Evolutionary conservation across 2,113 vertebrate species (phyloP).

Genomic region (Callaeas wilsoni): DNA sequence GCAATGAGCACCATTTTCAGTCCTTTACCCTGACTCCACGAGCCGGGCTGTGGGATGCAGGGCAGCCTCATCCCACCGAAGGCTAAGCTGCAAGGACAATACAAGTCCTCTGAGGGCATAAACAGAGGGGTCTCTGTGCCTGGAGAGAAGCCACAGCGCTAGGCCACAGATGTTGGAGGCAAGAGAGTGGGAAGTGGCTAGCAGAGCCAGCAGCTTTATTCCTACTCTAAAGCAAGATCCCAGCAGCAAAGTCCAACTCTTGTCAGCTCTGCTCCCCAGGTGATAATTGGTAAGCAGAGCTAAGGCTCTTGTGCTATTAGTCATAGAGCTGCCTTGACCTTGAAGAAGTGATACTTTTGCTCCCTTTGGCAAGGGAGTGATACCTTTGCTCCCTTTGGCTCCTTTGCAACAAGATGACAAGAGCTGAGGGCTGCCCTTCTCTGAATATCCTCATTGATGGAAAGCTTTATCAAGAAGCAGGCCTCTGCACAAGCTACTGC

Average conservation of each 20-base stretch:
- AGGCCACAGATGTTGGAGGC: accelerated
- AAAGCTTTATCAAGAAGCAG: neutral
- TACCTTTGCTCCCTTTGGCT: neutral
- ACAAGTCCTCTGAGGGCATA: neutral
- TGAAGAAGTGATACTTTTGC: neutral
- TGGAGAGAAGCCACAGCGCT: neutral
- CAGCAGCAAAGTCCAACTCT: neutral
- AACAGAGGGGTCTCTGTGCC: neutral
- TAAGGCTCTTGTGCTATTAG: neutral
- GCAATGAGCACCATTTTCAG: neutral
- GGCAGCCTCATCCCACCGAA: neutral
- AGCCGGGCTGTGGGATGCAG: neutral
- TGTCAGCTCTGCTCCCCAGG: neutral
- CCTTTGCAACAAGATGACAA: neutral
- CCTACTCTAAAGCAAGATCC: neutral
- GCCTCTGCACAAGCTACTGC: neutral
- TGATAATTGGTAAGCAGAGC: neutral
- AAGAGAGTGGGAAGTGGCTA: neutral
- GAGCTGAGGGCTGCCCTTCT: neutral
- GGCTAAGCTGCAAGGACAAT: neutral
- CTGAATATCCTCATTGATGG: neutral
- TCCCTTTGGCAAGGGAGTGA: neutral
- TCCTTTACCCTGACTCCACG: neutral
- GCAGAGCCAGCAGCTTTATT: neutral
- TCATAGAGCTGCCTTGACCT: neutral